phyloP scores from a whole-genome alignment of 2,888 invertebrate genomes.

The Andrena camellia region DNA sequence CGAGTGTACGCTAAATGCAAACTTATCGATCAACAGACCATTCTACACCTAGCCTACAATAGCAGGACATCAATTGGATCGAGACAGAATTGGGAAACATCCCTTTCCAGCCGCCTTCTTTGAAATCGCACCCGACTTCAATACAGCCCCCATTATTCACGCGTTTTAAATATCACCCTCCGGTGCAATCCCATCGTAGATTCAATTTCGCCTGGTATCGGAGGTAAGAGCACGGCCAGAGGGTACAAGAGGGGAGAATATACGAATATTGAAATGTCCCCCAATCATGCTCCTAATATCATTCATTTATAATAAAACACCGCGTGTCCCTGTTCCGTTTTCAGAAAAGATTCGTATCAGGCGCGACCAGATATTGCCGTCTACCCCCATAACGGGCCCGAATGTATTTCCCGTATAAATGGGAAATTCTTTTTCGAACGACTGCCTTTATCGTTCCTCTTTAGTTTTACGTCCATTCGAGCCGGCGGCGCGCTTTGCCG shows the following conservation, averaged over 20 bases:
- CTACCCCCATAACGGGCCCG: background rate
- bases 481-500: background rate
- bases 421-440: conserved; percentile 18
- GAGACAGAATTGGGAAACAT: background rate
- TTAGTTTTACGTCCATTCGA: conserved; percentile 8
- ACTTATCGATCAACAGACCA: conserved; percentile 10
- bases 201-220: background rate
- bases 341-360: background rate
- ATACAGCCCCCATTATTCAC: background rate
- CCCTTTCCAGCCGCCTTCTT: background rate
- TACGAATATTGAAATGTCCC: conserved; percentile 1
- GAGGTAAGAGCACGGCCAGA: background rate
- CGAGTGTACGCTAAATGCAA: conserved; percentile 10
- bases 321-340: background rate
- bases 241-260: background rate
- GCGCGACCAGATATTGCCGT: conserved; percentile 17
- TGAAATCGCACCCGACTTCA: background rate
- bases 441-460: conserved; percentile 9
- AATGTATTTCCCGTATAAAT: conserved; percentile 19
- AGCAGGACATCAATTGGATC: background rate
- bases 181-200: background rate
- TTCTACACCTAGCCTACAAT: background rate
- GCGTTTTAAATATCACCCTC: background rate
- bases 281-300: background rate
- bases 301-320: background rate